Evolutionary conservation across 2,888 invertebrate genomes (phyloP).

Genomic region (Zhuqinia jingwanae): DNA sequence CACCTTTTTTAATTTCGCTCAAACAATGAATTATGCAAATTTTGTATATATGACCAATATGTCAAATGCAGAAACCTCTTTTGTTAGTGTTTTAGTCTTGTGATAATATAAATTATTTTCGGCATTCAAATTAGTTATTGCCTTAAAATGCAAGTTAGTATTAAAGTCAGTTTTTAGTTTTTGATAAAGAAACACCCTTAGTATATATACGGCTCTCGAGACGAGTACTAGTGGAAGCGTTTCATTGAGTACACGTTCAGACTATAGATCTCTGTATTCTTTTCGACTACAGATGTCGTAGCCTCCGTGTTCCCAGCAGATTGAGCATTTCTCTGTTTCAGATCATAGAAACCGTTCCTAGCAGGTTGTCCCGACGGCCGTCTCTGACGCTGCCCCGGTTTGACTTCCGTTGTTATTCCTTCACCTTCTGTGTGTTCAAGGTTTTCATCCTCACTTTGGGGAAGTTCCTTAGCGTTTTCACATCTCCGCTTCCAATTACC

Average conservation of each 20-base stretch:
- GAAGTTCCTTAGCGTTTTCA: conserved; percentile 68
- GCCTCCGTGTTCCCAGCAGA: conserved; percentile 73
- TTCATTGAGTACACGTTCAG: conserved; percentile 62
- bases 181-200: neutral
- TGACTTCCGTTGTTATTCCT: conserved; percentile 62
- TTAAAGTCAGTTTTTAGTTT: neutral
- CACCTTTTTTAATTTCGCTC: too few relatives aligned
- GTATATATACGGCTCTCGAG: conserved; percentile 37
- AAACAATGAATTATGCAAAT: too few relatives aligned
- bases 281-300: conserved; percentile 63
- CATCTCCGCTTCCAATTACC: conserved; percentile 61
- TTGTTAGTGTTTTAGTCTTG: neutral
- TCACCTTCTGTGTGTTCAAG: conserved; percentile 57
- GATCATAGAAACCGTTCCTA: conserved; percentile 72
- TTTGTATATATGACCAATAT: too few relatives aligned
- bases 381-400: conserved; percentile 74
- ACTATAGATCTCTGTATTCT: conserved; percentile 63
- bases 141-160: neutral
- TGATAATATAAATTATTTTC: neutral
- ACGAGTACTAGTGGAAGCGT: conserved; percentile 44
- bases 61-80: neutral
- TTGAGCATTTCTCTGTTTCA: conserved; percentile 74
- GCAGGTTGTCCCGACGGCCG: conserved; percentile 74
- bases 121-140: neutral
- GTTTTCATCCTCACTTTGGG: conserved; percentile 60